Percentiles rank a stretch among this genome's conserved stretches.
Evolutionary conservation across 2,797 vertebrate species (phyloP).

Genomic region (Hydrolagus colliei): DNA sequence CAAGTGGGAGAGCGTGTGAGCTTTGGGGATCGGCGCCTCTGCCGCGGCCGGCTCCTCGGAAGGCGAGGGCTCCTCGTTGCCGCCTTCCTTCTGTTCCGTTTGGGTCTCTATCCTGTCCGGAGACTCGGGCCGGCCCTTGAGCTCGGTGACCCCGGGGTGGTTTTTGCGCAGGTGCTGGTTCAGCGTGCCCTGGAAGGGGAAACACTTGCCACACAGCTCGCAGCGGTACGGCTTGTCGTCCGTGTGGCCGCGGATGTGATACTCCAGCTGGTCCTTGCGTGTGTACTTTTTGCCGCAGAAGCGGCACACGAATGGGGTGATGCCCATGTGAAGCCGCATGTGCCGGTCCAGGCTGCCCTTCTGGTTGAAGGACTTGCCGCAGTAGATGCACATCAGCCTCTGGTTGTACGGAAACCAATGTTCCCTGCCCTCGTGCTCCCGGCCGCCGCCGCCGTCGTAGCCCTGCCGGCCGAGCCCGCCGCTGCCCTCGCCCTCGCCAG

Average conservation of each 20-base stretch:
- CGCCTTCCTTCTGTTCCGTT: conserved; percentile 64
- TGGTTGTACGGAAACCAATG: conserved; percentile 95
- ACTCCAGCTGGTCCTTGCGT: conserved; percentile 96
- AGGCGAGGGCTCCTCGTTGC: conserved; percentile 61
- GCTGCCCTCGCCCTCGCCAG: conserved; percentile 54
- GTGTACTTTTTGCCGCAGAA: conserved; percentile 98
- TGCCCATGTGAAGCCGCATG: conserved; percentile 98
- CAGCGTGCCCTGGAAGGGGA: conserved; percentile 96
- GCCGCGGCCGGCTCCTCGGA: conserved; percentile 72
- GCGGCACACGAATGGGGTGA: conserved; percentile 96
- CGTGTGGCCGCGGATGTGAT: conserved; percentile 96
- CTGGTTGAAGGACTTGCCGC: conserved; percentile 97
- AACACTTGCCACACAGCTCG: conserved; percentile 97
- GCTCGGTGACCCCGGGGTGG: conserved; percentile 74
- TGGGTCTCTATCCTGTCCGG: conserved; percentile 77
- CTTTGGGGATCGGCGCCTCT: conserved; percentile 59
- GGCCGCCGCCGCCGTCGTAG: conserved; percentile 75
- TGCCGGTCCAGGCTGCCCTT: conserved; percentile 96
- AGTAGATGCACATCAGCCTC: conserved; percentile 94
- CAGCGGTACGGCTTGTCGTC: conserved; percentile 98
- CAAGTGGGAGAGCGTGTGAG: conserved; percentile 6
- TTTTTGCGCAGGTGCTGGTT: conserved; percentile 99
- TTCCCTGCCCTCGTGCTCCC: conserved; percentile 76
- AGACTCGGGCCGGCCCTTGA: conserved; percentile 74
- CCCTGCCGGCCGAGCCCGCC: conserved; percentile 54